Evolutionary conservation across 2,797 vertebrate genomes (phyloP).

Genomic region (Pseudomugil gertrudae): DNA sequence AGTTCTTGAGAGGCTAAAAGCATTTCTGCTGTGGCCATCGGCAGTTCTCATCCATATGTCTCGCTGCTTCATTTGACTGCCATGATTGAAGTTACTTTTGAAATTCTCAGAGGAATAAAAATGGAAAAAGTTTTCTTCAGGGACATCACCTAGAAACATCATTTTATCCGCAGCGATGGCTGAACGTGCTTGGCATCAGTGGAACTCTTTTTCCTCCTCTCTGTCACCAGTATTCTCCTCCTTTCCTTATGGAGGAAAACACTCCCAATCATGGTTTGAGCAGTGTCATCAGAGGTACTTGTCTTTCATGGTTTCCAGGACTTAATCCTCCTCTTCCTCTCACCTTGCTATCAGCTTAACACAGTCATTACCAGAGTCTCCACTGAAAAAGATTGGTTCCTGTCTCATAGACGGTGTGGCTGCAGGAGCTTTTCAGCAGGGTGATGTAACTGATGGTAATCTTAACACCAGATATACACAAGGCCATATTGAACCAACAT

Average conservation of each 20-base stretch:
- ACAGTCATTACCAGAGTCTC: constrained; percentile 54
- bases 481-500: constrained; percentile 29
- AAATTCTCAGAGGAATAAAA: constrained; percentile 17
- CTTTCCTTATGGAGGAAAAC: constrained; percentile 38
- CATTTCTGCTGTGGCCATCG: constrained; percentile 7
- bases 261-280: constrained; percentile 31
- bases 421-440: constrained; percentile 9
- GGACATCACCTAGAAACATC: constrained; percentile 23
- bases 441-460: constrained; percentile 68
- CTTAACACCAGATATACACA: constrained; percentile 43
- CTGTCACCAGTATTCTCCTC: constrained; percentile 13
- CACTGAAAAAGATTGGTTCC: constrained; percentile 29
- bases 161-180: constrained; percentile 43
- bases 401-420: constrained; percentile 25
- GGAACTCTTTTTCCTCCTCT: background rate
- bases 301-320: constrained; percentile 17
- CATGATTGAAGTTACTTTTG: constrained; percentile 5
- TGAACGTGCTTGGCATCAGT: background rate
- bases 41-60: background rate
- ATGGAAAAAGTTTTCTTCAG: constrained; percentile 23
- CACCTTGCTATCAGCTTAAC: constrained; percentile 40
- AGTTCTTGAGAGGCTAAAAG: constrained; percentile 8
- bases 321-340: constrained; percentile 38
- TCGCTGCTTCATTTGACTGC: constrained; percentile 11
- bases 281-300: constrained; percentile 39